Conservation (phyloP, 2,888 invertebrate genomes). For the Ischnus inquisitorius region DNA sequence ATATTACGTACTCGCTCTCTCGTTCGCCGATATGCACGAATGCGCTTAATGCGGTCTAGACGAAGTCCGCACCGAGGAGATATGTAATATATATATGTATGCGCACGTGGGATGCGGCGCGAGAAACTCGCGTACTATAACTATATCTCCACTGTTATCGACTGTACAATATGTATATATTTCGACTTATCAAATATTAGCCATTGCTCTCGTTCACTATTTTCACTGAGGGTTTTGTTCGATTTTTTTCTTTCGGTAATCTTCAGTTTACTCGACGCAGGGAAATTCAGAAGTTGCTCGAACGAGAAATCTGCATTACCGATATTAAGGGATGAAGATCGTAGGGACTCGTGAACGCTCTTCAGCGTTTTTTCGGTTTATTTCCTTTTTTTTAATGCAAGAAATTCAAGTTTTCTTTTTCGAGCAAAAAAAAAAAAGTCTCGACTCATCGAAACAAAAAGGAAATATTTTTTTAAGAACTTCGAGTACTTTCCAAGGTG, state of each 20-base stretch:
- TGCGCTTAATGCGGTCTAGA: conserved; percentile 71
- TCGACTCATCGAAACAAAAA: neutral
- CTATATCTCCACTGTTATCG: conserved; percentile 53
- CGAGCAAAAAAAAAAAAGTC: too few relatives aligned
- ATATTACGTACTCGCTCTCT: conserved; percentile 76
- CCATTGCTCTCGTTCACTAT: conserved; percentile 57
- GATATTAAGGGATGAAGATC: conserved; percentile 61
- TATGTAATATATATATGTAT: conserved; percentile 52
- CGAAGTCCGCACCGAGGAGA: conserved; percentile 68
- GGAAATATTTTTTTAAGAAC: too few relatives aligned
- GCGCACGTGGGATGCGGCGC: conserved; percentile 17
- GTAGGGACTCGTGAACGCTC: conserved; percentile 1
- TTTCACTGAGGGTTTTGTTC: conserved; percentile 41
- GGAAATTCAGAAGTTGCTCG: conserved; percentile 51
- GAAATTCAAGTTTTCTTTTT: neutral
- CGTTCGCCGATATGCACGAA: conserved; percentile 70
- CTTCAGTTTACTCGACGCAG: conserved; percentile 50
- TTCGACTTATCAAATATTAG: conserved; percentile 61
- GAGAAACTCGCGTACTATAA: conserved; percentile 30
- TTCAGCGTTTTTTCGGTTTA: neutral
- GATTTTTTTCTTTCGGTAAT: conserved; percentile 13
- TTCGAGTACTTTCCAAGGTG: too few relatives aligned
- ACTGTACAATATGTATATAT: conserved; percentile 38
- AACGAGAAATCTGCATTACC: conserved; percentile 64
- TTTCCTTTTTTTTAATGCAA: neutral